Evolutionary conservation across 2,888 invertebrate genomes (phyloP).

Genomic region (Drosophila conformis): DNA sequence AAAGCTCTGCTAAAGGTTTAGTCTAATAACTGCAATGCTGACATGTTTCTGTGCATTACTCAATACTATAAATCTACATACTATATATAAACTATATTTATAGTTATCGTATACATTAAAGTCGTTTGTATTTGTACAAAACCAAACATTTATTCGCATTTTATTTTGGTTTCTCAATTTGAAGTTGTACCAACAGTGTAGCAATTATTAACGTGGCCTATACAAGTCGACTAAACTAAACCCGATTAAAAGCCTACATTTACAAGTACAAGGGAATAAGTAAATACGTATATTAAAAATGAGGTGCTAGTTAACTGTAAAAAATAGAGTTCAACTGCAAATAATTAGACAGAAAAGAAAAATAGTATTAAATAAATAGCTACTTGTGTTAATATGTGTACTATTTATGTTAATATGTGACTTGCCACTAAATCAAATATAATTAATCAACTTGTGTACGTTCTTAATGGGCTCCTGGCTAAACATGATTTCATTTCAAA

Average conservation of each 20-base stretch:
- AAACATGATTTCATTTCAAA: not conserved
- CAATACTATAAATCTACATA: constrained; percentile 67
- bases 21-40: constrained; percentile 69
- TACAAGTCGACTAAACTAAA: constrained; percentile 8
- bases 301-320: constrained; percentile 1
- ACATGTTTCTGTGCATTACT: constrained; percentile 73
- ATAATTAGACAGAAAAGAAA: not conserved
- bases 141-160: constrained; percentile 26
- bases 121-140: constrained; percentile 63
- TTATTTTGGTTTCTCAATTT: constrained; percentile 3
- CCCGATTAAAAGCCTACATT: not conserved
- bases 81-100: constrained; percentile 54
- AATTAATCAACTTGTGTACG: not conserved
- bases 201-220: constrained; percentile 9
- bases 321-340: not conserved
- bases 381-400: constrained; percentile 1
- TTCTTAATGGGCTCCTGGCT: not conserved
- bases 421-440: constrained; percentile 1
- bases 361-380: constrained; percentile 9
- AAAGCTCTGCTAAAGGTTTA: constrained; percentile 61
- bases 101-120: constrained; percentile 61
- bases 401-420: not conserved
- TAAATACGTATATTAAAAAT: constrained; percentile 3
- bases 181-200: constrained; percentile 1
- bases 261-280: not conserved